Evolutionary conservation across 2,113 vertebrate genomes (phyloP).

Genomic region (Corydoras sp.): DNA sequence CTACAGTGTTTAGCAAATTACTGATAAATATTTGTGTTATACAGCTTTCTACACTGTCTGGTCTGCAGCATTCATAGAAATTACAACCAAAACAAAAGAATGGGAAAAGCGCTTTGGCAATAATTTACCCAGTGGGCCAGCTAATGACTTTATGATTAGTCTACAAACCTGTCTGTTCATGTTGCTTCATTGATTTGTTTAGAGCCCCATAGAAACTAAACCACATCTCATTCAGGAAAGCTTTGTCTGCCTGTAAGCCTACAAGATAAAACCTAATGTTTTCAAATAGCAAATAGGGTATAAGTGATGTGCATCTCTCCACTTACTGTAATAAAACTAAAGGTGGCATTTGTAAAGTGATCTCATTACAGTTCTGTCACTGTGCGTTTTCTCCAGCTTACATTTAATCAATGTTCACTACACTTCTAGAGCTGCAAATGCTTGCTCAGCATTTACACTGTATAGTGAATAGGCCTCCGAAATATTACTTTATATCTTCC

Average conservation of each 20-base stretch:
- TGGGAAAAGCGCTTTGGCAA: not conserved
- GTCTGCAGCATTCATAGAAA: no score
- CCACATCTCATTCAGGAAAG: not conserved
- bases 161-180: not conserved
- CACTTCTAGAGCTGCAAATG: not conserved
- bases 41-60: no score
- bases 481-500: constrained; percentile 2
- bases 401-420: constrained; percentile 3
- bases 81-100: not conserved
- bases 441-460: not conserved
- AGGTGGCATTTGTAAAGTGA: constrained; percentile 10
- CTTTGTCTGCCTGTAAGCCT: not conserved
- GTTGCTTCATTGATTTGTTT: not conserved
- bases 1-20: no score
- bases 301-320: not conserved
- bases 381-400: constrained; percentile 11
- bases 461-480: not conserved
- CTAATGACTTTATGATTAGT: not conserved
- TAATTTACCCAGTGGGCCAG: not conserved
- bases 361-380: constrained; percentile 13
- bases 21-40: no score
- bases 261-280: not conserved
- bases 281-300: not conserved
- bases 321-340: constrained; percentile 6
- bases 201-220: not conserved